Percentiles rank a stretch among this genome's conserved stretches.
Conservation (phyloP, 2,113 vertebrate species). For the Neotoma lepida region DNA sequence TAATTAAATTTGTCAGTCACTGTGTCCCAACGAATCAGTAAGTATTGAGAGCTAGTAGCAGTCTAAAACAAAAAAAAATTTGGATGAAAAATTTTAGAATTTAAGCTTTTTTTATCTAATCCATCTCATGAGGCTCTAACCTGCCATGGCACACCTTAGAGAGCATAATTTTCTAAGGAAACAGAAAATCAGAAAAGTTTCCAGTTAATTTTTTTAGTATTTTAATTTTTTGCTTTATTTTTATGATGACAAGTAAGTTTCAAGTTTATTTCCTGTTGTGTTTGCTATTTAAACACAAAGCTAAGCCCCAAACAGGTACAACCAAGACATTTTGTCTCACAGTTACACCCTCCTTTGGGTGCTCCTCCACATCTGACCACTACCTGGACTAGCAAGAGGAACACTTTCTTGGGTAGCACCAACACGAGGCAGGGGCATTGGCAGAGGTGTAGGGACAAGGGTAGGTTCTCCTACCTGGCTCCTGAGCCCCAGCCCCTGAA, state of each 20-base stretch:
- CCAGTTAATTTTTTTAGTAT: slow-evolving; percentile 39
- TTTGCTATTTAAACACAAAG: slow-evolving; percentile 85
- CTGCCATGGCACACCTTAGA: not conserved
- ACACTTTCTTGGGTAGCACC: slow-evolving; percentile 77
- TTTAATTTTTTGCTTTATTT: slow-evolving; percentile 83
- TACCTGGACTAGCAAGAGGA: slow-evolving; percentile 59
- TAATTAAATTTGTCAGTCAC: not conserved
- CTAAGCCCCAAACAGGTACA: slow-evolving; percentile 78
- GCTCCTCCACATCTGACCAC: slow-evolving; percentile 49
- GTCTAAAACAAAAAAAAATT: not conserved
- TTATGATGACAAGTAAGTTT: slow-evolving; percentile 85
- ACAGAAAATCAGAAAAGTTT: not conserved
- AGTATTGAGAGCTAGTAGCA: not conserved
- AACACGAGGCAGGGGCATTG: not conserved
- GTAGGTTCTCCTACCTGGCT: slow-evolving; percentile 18
- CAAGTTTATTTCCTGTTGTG: slow-evolving; percentile 81
- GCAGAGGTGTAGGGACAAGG: not conserved
- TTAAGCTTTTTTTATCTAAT: not conserved
- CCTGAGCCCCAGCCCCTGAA: not conserved
- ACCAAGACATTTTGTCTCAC: slow-evolving; percentile 71
- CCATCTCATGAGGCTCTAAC: not conserved
- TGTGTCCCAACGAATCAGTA: not conserved
- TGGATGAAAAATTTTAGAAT: not conserved
- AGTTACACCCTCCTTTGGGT: slow-evolving; percentile 44
- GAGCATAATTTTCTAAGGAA: not conserved